Base-by-base conservation (phyloP, 2,888 invertebrate species). In the Archips xylosteana region DNA sequence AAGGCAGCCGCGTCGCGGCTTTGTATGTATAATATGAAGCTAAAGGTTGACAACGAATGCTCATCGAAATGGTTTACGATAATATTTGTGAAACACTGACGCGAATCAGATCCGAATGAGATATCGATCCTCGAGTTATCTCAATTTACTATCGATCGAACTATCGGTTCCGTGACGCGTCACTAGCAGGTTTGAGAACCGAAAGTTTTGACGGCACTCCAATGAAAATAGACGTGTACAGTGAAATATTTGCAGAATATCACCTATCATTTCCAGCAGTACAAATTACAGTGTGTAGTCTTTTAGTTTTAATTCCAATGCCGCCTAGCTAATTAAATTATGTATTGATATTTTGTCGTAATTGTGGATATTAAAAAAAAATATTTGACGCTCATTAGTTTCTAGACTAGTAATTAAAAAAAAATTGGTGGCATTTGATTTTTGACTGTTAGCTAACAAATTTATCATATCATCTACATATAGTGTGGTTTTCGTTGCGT, bases 21-120 rank as follows among this genome's bases (percentile, higher is more conserved):
- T n/a, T 32, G 57, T 57, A 54, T 54, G 32, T 57, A 32, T 23
- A 49, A 32, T 54, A 54, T 54, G 15, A 23, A 47, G 47, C 65
- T 65, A 3, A 60, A 34, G 51, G 2, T 61, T 75, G 76, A 83
- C 83, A 83, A 87, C 83, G 84, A 88, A 75, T 75, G 83, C 82
- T 85, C 81, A 87, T 77, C 83, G 83, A 83, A 77, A 85, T 54
- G 83, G 85, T 85, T 83, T 85, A 87, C 80, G 85, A 85, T 81
- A 15, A 36, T 39, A 15, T 32, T 4, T 47, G 13, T 67, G 39
- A 9, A 15, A n/a, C 32, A 3, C 66, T 8, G 39, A 42, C 13
- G 66, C 65, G 8, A 23, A 13, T 32, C 9, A 12, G 32, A 32
- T 32, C 32, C 57, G 15, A 39, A n/a, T 51, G 51, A 13, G 51